Evolutionary conservation across 2,797 vertebrate genomes (phyloP).

Genomic region (Loris lydekkerianus): DNA sequence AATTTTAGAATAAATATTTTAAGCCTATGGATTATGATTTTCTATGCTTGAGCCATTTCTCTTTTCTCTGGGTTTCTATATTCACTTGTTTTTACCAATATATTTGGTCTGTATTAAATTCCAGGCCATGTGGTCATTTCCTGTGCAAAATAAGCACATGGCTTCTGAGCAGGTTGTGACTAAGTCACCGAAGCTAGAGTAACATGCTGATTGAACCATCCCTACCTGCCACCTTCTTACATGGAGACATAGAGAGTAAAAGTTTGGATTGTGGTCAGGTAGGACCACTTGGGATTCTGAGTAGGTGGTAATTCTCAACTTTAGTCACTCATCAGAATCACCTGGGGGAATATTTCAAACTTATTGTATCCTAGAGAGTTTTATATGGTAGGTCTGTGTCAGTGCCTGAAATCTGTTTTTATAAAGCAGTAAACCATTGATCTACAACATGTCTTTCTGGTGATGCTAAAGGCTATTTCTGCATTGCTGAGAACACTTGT

Average conservation of each 20-base stretch:
- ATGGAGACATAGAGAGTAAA: background rate
- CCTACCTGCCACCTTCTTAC: background rate
- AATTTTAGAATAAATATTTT: background rate
- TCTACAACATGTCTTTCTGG: background rate
- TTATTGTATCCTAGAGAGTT: background rate
- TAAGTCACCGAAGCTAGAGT: background rate
- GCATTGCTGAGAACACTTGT: background rate
- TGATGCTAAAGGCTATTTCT: background rate
- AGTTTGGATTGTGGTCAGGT: background rate
- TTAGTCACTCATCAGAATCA: background rate
- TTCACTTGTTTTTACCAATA: background rate
- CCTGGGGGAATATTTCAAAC: background rate
- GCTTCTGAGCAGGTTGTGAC: background rate
- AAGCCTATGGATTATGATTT: background rate
- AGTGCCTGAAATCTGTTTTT: slow-evolving; percentile 11
- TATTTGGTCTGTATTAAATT: background rate
- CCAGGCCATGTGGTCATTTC: background rate
- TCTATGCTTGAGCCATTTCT: background rate
- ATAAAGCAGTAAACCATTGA: background rate
- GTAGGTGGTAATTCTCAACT: background rate
- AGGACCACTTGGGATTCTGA: background rate
- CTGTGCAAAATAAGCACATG: background rate
- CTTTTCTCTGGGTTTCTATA: background rate
- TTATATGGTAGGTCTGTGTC: background rate
- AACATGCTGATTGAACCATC: background rate